Base-by-base conservation (phyloP, 2,888 invertebrate genomes). In the Lithophane ornitopus region DNA sequence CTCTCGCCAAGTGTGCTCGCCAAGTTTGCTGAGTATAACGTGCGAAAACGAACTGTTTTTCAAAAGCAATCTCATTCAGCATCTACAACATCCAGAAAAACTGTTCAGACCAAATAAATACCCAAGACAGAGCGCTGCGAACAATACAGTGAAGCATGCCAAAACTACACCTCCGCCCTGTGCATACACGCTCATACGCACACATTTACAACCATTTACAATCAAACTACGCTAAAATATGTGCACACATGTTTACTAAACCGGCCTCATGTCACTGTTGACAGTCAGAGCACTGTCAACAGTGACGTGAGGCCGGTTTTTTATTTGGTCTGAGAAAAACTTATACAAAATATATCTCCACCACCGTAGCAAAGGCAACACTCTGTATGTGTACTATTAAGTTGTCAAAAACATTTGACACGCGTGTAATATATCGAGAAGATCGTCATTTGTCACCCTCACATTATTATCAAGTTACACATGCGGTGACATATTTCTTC, bases 381-480 rank as follows among this genome's bases (percentile, higher is more conserved):
- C n/a, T 14, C 46, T 41, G 44, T 68, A 61, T 14, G 2, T n/a
- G 11, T 44, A 78, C 58, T 52, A 78, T 78, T 68, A 63, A 58
- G 58, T 69, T 73, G 81, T 77, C 72, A 81, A 73, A 81, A 79
- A 69, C 70, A 78, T 82, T 70, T 82, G 74, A 59, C 68, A 75
- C 56, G 28, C 56, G 41, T 41, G 54, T 77, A 58, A 34, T 58
- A 59, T 73, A 80, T 82, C 67, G 71, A 82, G 68, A 63, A 70
- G 59, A 70, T 76, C 26, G 76, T 80, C 80, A 80, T 80, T 81
- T 83, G 78, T 78, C 83, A 81, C 81, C 81, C 84, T 65, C 81
- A 63, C 58, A 26, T 65, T 70, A 78, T 69, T 88, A 87, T 89
- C 85, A 84, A 85, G 78, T 88, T 86, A 81, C 86, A 81, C 39